These are phyloP conservation scores for Podarcis cretensis DNA, from an alignment of 2,113 vertebrate species.

Conservation along the genomic window DNA sequence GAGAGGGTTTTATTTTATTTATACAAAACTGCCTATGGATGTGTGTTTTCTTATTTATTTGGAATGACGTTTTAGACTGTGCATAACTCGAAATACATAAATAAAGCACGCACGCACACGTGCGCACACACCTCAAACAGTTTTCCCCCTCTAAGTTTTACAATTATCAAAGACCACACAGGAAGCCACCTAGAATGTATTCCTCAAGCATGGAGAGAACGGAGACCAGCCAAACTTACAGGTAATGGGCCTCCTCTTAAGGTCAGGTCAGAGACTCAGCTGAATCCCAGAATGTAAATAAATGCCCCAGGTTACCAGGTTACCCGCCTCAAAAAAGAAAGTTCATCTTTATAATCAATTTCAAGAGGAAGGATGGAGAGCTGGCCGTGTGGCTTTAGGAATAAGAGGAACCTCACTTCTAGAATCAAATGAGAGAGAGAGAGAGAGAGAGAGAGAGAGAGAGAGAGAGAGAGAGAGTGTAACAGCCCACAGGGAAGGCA, in stretches of 20 bases:
- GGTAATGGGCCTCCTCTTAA: constrained; percentile 55
- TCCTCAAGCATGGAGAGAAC: constrained; percentile 5
- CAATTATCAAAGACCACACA: constrained; percentile 79
- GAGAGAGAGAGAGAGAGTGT: not conserved
- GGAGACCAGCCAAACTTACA: constrained; percentile 41
- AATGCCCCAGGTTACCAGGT: not conserved
- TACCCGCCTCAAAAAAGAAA: not conserved
- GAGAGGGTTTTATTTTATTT: constrained; percentile 68
- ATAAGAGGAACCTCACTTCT: not conserved
- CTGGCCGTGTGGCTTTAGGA: not conserved
- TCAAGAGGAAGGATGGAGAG: not conserved
- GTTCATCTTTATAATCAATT: not conserved
- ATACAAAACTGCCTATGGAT: constrained; percentile 77
- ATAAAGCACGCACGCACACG: constrained; percentile 72
- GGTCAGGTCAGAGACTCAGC: rapidly evolving
- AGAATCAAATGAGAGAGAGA: not conserved
- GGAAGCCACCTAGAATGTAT: constrained; percentile 39
- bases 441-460: not conserved
- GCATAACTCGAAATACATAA: constrained; percentile 77
- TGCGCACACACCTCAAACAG: constrained; percentile 24
- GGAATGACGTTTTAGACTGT: constrained; percentile 79
- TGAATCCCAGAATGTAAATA: not conserved
- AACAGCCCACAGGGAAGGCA: rapidly evolving
- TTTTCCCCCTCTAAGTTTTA: constrained; percentile 64
- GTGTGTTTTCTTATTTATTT: constrained; percentile 76